A percentile compares a stretch with the other conserved stretches of the same genome.
These are phyloP conservation scores for Esperia sulphurella DNA, from an alignment of 2,888 invertebrate genomes.

Conservation along the genomic window DNA sequence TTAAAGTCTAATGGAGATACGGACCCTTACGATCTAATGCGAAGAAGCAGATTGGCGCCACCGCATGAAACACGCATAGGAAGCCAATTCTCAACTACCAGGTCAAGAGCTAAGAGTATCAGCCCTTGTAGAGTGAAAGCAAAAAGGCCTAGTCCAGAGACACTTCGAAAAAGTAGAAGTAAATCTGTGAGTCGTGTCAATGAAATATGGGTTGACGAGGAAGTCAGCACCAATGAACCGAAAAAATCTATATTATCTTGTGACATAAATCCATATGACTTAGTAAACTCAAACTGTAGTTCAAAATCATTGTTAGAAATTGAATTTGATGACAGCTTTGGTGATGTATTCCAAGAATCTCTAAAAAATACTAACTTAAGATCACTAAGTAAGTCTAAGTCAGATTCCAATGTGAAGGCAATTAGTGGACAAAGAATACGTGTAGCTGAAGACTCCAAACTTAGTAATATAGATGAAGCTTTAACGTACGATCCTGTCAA, in stretches of 20 bases:
- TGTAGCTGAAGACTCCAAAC: slow-evolving; percentile 76
- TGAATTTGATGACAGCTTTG: slow-evolving; percentile 76
- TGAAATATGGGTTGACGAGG: slow-evolving; percentile 70
- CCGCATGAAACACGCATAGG: slow-evolving; percentile 78
- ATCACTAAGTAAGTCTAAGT: slow-evolving; percentile 47
- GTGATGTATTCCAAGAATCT: slow-evolving; percentile 60
- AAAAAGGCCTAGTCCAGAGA: slow-evolving; percentile 70
- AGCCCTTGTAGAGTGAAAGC: slow-evolving; percentile 78
- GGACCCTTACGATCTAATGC: slow-evolving; percentile 91
- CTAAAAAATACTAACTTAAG: slow-evolving; percentile 50
- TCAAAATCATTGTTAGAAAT: slow-evolving; percentile 70
- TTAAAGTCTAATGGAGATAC: slow-evolving; percentile 78
- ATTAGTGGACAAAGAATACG: slow-evolving; percentile 85
- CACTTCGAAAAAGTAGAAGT: slow-evolving; percentile 60
- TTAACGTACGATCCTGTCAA: slow-evolving; percentile 70
- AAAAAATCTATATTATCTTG: slow-evolving; percentile 89
- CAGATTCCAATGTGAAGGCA: slow-evolving; percentile 78
- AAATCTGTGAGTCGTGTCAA: slow-evolving; percentile 71
- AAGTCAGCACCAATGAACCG: slow-evolving; percentile 41
- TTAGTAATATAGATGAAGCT: slow-evolving; percentile 54
- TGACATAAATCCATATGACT: slow-evolving; percentile 90
- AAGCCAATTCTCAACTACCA: slow-evolving; percentile 70
- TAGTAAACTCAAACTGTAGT: slow-evolving; percentile 81
- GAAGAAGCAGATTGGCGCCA: slow-evolving; percentile 85
- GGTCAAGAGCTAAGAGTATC: slow-evolving; percentile 77